Evolutionary conservation across 2,113 vertebrate species (phyloP).

Genomic region (Prochilodus magdalenae): DNA sequence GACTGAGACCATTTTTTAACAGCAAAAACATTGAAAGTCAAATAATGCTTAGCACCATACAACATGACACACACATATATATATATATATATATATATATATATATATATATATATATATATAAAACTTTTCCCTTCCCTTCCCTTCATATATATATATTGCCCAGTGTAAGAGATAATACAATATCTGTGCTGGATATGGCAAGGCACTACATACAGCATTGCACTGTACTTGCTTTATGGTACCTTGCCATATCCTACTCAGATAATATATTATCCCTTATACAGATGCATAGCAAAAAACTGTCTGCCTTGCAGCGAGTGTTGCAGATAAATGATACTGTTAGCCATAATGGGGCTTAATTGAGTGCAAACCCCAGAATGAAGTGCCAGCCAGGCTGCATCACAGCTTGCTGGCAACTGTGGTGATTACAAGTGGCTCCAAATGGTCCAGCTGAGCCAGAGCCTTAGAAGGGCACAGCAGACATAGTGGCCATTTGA

Average conservation of each 20-base stretch:
- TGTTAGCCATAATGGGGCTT: conserved; percentile 56
- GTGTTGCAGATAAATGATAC: conserved; percentile 58
- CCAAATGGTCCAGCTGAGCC: conserved; percentile 52
- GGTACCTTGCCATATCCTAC: too few species aligned
- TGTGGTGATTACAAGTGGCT: conserved; percentile 58
- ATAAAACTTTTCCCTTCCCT: too few species aligned
- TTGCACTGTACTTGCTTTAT: too few species aligned
- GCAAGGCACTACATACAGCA: too few species aligned
- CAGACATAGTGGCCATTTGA: conserved; percentile 45
- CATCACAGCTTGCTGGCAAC: conserved; percentile 49
- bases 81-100: too few species aligned
- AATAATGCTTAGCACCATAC: neutral
- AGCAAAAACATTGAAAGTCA: neutral
- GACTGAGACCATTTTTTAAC: neutral
- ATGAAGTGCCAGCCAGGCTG: conserved; percentile 56
- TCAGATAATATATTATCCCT: too few species aligned
- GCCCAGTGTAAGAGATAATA: too few species aligned
- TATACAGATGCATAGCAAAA: too few species aligned
- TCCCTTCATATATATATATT: too few species aligned
- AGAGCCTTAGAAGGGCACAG: conserved; percentile 52
- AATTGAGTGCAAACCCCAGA: conserved; percentile 54
- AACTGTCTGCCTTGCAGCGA: conserved; percentile 46
- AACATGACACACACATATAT: too few species aligned
- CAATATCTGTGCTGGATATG: too few species aligned
- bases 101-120: too few species aligned